A percentile compares a stretch with the other conserved stretches of the same genome.
Conservation (phyloP, 2,888 invertebrate genomes). For the Lasioglossum calceatum region DNA sequence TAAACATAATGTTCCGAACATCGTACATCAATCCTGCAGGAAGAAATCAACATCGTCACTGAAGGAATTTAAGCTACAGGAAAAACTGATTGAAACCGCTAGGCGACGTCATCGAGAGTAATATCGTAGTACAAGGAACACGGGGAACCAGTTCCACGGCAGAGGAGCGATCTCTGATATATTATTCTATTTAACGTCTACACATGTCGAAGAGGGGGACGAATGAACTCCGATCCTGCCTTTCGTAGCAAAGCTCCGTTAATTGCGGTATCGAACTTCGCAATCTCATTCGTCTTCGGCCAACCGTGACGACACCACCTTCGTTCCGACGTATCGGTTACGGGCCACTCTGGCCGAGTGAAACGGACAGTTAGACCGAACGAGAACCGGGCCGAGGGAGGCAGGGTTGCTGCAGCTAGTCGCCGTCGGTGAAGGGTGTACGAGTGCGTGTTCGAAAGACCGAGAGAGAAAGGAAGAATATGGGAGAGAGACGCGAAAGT, state of each 20-base stretch:
- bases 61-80: too few relatives aligned
- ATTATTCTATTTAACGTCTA: constrained; percentile 60
- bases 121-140: background rate
- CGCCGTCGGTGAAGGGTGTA: constrained; percentile 38
- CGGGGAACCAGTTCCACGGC: constrained; percentile 2
- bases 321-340: constrained; percentile 63
- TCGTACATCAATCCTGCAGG: too few relatives aligned
- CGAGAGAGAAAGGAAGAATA: constrained; percentile 44
- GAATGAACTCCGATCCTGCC: constrained; percentile 37
- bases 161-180: constrained; percentile 39
- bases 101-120: background rate
- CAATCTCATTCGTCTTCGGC: constrained; percentile 71
- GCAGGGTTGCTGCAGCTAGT: constrained; percentile 41
- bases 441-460: constrained; percentile 68
- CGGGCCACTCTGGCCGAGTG: constrained; percentile 63
- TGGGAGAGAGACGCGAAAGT: constrained; percentile 50
- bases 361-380: constrained; percentile 72
- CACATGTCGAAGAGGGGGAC: constrained; percentile 38
- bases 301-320: constrained; percentile 70
- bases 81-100: background rate
- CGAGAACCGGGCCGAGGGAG: constrained; percentile 35
- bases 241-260: constrained; percentile 61
- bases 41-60: too few relatives aligned
- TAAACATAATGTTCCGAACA: background rate
- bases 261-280: constrained; percentile 71